phyloP scores from a whole-genome alignment of 2,888 invertebrate genomes.

The Melieria picta region DNA sequence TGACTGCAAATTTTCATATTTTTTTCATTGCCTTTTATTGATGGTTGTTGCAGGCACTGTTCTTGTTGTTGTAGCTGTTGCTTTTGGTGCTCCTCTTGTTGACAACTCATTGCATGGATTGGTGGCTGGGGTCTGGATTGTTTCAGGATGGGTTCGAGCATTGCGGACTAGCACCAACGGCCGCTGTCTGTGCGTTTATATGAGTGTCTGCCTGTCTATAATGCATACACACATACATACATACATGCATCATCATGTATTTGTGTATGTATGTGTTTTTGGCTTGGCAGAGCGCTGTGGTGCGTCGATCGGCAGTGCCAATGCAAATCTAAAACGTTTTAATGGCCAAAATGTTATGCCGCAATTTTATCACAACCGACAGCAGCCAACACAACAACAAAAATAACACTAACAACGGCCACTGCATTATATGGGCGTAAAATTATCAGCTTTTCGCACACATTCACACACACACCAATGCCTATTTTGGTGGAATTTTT shows the following conservation, averaged over 20 bases:
- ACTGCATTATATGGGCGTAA: no score
- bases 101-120: conserved; percentile 3
- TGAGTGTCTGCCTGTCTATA: no score
- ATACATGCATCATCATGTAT: neutral
- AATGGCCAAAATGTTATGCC: conserved; percentile 26
- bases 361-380: neutral
- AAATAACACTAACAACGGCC: no score
- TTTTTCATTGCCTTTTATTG: conserved; percentile 24
- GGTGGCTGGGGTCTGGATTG: no score
- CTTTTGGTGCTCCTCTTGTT: neutral
- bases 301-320: conserved; percentile 25
- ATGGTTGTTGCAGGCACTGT: conserved; percentile 8
- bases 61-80: neutral
- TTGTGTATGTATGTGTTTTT: neutral
- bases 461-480: neutral
- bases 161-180: no score
- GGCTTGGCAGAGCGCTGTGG: neutral
- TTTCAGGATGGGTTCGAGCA: no score
- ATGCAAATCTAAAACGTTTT: conserved; percentile 29
- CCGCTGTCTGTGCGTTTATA: no score
- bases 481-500: conserved; percentile 3
- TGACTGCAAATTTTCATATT: conserved; percentile 30
- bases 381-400: neutral
- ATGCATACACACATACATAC: neutral
- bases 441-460: no score